Conservation (phyloP, 1,140 invertebrate genomes). For the Drosophila orosa region DNA sequence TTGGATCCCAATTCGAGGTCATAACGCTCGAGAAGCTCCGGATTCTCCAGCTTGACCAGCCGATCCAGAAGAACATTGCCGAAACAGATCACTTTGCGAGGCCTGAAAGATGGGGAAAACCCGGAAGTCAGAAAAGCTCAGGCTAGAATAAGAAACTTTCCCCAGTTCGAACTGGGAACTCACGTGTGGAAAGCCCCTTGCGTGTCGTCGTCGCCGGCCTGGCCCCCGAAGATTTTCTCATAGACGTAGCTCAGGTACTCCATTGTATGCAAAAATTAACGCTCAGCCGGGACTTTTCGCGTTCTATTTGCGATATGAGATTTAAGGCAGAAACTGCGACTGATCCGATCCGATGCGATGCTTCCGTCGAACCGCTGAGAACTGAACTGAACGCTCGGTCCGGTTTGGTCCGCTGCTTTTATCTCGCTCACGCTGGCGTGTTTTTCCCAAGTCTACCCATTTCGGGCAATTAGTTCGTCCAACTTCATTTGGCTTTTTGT, state of each 20-base stretch:
- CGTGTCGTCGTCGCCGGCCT: constrained; percentile 28
- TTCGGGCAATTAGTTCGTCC: constrained; percentile 49
- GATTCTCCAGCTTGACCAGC: constrained; percentile 57
- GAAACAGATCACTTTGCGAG: constrained; percentile 78
- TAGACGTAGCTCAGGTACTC: constrained; percentile 75
- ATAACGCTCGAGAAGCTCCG: constrained; percentile 59
- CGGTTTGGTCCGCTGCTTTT: constrained; percentile 58
- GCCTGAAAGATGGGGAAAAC: constrained; percentile 35
- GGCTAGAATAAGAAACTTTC: constrained; percentile 4
- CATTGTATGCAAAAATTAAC: constrained; percentile 70
- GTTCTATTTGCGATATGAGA: constrained; percentile 28
- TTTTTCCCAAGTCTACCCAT: constrained; percentile 42
- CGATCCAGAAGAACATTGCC: constrained; percentile 79
- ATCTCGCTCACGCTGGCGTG: constrained; percentile 35
- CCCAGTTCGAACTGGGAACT: constrained; percentile 29
- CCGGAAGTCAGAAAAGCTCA: constrained; percentile 6
- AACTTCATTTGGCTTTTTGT: constrained; percentile 31
- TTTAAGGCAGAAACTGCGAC: background rate
- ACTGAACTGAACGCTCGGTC: constrained; percentile 63
- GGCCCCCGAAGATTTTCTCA: constrained; percentile 65
- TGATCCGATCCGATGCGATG: constrained; percentile 31
- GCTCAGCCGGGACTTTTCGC: constrained; percentile 24
- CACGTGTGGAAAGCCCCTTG: constrained; percentile 49
- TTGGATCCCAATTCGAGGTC: constrained; percentile 71
- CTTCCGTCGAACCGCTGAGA: constrained; percentile 50